Percentiles rank a stretch among this genome's conserved stretches.
Conservation (phyloP, 2,888 invertebrate genomes). For the Toxonevra muliebris region DNA sequence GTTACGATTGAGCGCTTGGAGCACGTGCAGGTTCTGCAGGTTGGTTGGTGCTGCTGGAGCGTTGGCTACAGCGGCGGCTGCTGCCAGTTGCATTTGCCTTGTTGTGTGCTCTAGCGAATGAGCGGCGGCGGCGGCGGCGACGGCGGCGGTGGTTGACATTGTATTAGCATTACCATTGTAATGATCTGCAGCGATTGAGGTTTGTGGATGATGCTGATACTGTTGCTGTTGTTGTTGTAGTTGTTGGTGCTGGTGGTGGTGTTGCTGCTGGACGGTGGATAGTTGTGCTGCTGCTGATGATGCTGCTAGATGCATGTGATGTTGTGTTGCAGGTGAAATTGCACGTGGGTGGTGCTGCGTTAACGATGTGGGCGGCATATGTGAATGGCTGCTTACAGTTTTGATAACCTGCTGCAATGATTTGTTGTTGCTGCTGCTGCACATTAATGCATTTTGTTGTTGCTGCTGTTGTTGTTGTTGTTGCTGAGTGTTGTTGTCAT, state of each 20-base stretch:
- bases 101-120: not conserved
- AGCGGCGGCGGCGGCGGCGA: conserved; percentile 10
- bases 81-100: conserved; percentile 26
- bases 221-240: conserved; percentile 35
- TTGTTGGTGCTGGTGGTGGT: conserved; percentile 40
- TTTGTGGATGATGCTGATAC: conserved; percentile 6
- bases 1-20: conserved; percentile 53
- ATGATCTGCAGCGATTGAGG: not conserved
- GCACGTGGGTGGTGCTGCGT: conserved; percentile 23
- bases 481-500: conserved; percentile 4
- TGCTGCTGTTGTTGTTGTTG: not conserved
- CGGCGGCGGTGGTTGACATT: not conserved
- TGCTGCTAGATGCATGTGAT: conserved; percentile 23
- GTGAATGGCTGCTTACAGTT: conserved; percentile 15
- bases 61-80: conserved; percentile 27
- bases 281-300: conserved; percentile 1
- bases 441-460: conserved; percentile 10
- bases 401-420: conserved; percentile 25
- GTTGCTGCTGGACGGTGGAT: conserved; percentile 15
- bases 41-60: conserved; percentile 33
- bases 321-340: conserved; percentile 12
- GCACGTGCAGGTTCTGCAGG: conserved; percentile 52
- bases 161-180: not conserved
- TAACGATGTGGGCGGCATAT: conserved; percentile 15
- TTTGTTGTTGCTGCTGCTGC: conserved; percentile 19